Percentiles rank a stretch among this genome's conserved stretches.
These are phyloP conservation scores for Blomia tropicalis DNA, from an alignment of 2,888 invertebrate genomes.

Conservation along the genomic window DNA sequence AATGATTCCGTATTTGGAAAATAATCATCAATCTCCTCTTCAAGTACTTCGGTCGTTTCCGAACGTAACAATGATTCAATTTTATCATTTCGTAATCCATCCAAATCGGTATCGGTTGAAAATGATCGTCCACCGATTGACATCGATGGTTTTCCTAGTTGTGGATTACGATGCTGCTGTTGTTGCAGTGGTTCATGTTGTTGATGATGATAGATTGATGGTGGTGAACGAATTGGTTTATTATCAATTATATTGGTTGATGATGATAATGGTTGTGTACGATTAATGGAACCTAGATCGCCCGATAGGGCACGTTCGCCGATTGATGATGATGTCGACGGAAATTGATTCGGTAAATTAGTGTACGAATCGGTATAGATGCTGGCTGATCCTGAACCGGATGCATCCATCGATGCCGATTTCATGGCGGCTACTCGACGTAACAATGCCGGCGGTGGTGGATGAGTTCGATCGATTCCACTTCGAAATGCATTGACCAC, in stretches of 20 bases:
- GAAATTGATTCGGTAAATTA: slow-evolving; percentile 4
- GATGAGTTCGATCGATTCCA: slow-evolving; percentile 88
- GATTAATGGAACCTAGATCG: not conserved
- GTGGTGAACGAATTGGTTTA: not conserved
- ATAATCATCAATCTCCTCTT: not conserved
- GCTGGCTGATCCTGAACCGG: slow-evolving; percentile 3
- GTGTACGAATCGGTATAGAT: not conserved
- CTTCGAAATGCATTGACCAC: slow-evolving; percentile 99
- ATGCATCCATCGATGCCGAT: slow-evolving; percentile 23
- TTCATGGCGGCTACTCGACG: slow-evolving; percentile 24
- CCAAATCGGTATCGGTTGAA: slow-evolving; percentile 10
- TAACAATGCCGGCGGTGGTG: slow-evolving; percentile 46
- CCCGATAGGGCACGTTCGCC: not conserved
- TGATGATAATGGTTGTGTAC: not conserved
- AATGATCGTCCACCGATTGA: not conserved
- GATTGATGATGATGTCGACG: slow-evolving; percentile 3
- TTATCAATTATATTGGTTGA: not conserved
- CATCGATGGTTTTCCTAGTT: not conserved
- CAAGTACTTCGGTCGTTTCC: not conserved
- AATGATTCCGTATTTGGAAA: slow-evolving; percentile 7
- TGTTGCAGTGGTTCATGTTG: not conserved
- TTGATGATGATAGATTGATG: not conserved
- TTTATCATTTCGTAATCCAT: slow-evolving; percentile 4
- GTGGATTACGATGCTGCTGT: not conserved
- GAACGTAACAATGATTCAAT: slow-evolving; percentile 9